Evolutionary conservation across 2,888 invertebrate genomes (phyloP), one percentile per base, ranked within the genome.

Genomic region (Dryocosmus kuriphilus): DNA sequence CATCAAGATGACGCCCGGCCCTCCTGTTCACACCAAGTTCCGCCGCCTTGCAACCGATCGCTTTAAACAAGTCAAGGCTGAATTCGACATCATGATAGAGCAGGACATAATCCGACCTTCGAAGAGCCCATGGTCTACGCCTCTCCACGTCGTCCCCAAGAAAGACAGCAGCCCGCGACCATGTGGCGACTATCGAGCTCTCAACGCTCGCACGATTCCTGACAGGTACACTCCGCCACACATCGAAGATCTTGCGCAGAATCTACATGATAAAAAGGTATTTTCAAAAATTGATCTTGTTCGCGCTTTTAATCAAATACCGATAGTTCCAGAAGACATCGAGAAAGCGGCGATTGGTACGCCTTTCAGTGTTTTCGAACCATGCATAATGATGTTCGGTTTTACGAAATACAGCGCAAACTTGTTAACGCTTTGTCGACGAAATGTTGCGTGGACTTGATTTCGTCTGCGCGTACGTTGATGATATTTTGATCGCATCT

Each of bases 1-100:
- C 57, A 79, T 83, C 63, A 85, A 86, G 24, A 85, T 83, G 6
- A 57, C 81, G 2, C 35, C 62, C 14, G 89, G 90, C 19, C 86
- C 87, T 55, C 90, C 90, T 3, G 86, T 88, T 6, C 77, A 74
- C n/a, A 65, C 84, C 24, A 78, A 83, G 77, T 82, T 88, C 1
- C 84, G 89, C 8, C 82, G 90, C 0, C 75, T 91, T 8, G 30
- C 85, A 9, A 86, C 86, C 0, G 89, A 89, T 3, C 84, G 85
- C 62, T 79, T 88, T 0, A 41, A 81, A 38, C 77, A 74, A 5
- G 89, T 87, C 0, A 88, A 88, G 73, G 35, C 60, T 6, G 88
- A 88, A 60, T 89, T 89, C 75, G 74, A 83, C 14, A 22, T 55
- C 4, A 84, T 88, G 86, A 46, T 89, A 2, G 76, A 86, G 38